These are phyloP conservation scores for Lysandra coridon DNA, from an alignment of 2,888 invertebrate genomes.

Conservation along the genomic window DNA sequence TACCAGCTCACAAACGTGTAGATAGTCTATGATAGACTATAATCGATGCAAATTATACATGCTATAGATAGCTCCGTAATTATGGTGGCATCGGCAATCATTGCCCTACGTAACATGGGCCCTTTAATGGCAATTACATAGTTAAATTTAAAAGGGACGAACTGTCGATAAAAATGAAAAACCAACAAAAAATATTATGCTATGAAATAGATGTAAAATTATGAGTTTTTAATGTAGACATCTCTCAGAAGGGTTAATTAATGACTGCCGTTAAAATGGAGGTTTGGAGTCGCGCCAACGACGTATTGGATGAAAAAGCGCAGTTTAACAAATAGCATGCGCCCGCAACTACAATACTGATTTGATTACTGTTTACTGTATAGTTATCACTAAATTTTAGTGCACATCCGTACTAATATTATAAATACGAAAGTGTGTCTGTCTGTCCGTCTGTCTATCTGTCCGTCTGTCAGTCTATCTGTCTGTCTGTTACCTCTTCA, in stretches of 20 bases:
- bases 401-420: neutral
- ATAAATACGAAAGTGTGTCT: too few species aligned
- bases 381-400: neutral
- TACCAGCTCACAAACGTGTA: neutral
- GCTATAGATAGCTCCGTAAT: neutral
- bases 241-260: constrained; percentile 29
- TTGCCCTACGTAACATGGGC: neutral
- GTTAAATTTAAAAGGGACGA: neutral
- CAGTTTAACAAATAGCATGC: constrained; percentile 10
- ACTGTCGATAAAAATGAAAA: neutral
- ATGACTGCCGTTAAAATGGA: constrained; percentile 28
- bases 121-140: neutral
- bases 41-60: neutral
- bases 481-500: too few species aligned
- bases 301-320: constrained; percentile 28
- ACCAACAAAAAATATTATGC: neutral
- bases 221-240: constrained; percentile 30
- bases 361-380: neutral
- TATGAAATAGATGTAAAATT: constrained; percentile 19
- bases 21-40: too few species aligned
- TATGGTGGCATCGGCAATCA: neutral
- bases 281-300: constrained; percentile 26
- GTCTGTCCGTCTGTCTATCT: too few species aligned
- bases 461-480: too few species aligned
- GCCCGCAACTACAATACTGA: constrained; percentile 13